phyloP scores from a whole-genome alignment of 2,888 invertebrate genomes.

The Rutpela maculata region DNA sequence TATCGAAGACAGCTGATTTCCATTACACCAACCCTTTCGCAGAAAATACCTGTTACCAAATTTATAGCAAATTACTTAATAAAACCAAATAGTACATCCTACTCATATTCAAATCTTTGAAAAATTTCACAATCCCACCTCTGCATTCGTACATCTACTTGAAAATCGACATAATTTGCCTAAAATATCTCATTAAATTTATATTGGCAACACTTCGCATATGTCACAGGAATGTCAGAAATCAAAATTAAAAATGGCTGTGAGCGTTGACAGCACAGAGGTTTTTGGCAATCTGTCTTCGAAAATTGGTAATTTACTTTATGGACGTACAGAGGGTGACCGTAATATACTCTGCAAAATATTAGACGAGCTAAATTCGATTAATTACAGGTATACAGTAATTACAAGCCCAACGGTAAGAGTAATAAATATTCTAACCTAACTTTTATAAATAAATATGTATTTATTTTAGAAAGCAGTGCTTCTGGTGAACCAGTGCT shows the following conservation, averaged over 20 bases:
- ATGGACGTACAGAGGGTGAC: slow-evolving; percentile 70
- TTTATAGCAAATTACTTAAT: neutral
- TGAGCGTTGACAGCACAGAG: slow-evolving; percentile 57
- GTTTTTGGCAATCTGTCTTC: slow-evolving; percentile 66
- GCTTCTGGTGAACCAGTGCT: slow-evolving; percentile 70
- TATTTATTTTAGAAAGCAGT: slow-evolving; percentile 69
- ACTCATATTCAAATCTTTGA: neutral
- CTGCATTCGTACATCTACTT: neutral
- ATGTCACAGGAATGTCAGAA: neutral
- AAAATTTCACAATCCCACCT: neutral
- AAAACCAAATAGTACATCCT: neutral
- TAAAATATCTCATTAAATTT: neutral
- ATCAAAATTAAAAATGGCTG: slow-evolving; percentile 55
- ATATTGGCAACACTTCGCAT: neutral
- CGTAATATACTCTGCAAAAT: slow-evolving; percentile 75
- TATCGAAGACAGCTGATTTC: slow-evolving; percentile 48
- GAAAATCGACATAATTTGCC: neutral
- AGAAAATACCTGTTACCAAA: slow-evolving; percentile 14
- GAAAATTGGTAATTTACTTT: slow-evolving; percentile 68
- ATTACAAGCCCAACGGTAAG: slow-evolving; percentile 68
- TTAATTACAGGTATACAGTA: slow-evolving; percentile 76
- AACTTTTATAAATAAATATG: slow-evolving; percentile 41
- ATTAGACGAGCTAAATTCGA: slow-evolving; percentile 79
- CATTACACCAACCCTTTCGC: slow-evolving; percentile 24
- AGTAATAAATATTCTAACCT: slow-evolving; percentile 37